Base-by-base conservation (phyloP, 2,888 invertebrate species). In the Drosophila monieri region DNA sequence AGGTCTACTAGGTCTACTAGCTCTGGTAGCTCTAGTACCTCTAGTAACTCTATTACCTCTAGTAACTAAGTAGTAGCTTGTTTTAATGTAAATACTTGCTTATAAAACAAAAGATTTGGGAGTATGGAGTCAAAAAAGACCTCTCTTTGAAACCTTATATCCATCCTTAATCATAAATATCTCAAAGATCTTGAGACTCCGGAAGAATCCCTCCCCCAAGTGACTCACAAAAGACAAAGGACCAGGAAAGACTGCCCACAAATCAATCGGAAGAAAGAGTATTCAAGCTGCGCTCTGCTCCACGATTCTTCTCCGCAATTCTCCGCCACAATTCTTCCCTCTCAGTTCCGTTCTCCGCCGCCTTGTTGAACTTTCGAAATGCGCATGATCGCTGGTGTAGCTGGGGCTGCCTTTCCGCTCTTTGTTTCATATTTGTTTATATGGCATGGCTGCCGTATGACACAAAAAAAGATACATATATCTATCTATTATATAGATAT, bases 341-440 rank as follows among this genome's bases (percentile, higher is more conserved):
- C 47, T 39, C 37, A 27, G 53, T 54, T 27, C 46, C 53, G 48
- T 55, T 69, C 68, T 56, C 57, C 57, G 71, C 54, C 49, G 62
- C 46, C 62, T 76, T 73, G 77, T 70, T 77, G 62, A 80, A 73
- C 79, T 80, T 80, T 81, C 76, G 65, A 77, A 77, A 80, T 71
- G 62, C 62, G 62, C 66, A 60, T 61, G 60, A 67, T 61, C 70
- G 52, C 69, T 69, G 43, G n/a, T n/a, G n/a, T n/a, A n/a, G n/a
- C n/a, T n/a, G n/a, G n/a, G n/a, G n/a, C n/a, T 51, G 53, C 12
- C 66, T 52, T 48, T 21, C 47, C 15, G 25, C 57, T 60, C 47
- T 76, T 78, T 79, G 70, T 73, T 71, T 81, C 66, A 64, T 59
- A 69, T 83, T 83, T 80, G 80, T 83, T 83, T 83, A 80, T 77